Conservation (phyloP, 2,113 vertebrate species). For the Mastomys coucha region DNA sequence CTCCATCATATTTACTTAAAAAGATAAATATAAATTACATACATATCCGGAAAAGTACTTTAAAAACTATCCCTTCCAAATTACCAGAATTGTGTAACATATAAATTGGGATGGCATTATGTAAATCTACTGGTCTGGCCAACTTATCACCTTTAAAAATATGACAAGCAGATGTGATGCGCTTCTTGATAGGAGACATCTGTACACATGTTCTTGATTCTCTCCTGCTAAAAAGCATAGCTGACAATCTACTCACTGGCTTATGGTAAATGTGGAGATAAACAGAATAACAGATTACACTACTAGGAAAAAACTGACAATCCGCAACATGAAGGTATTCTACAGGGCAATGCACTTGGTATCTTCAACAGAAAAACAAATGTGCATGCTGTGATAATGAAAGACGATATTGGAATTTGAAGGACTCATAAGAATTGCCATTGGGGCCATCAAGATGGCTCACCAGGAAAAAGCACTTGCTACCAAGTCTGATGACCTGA, state of each 20-base stretch:
- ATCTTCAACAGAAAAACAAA: not conserved
- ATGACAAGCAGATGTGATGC: not conserved
- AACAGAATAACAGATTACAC: slow-evolving; percentile 1
- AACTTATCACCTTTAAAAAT: slow-evolving; percentile 28
- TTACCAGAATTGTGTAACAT: slow-evolving; percentile 13
- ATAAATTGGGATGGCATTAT: not conserved
- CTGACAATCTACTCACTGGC: not conserved
- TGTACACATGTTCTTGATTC: not conserved
- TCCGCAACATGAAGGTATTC: not conserved
- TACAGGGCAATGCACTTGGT: not conserved
- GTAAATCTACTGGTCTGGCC: not conserved
- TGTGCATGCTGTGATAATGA: not conserved
- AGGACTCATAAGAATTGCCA: not conserved
- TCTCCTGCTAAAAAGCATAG: not conserved
- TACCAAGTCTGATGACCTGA: not conserved
- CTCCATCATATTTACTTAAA: not conserved
- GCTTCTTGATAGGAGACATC: not conserved
- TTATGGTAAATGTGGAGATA: not conserved
- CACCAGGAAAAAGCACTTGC: not conserved
- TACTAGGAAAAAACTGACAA: not conserved
- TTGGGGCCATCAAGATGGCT: not conserved
- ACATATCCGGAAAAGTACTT: slow-evolving; percentile 37
- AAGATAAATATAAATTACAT: not conserved
- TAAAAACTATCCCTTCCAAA: not conserved
- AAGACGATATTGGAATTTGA: slow-evolving; percentile 10